phyloP scores from a whole-genome alignment of 2,113 vertebrate species.

The Hippocampus abdominalis region DNA sequence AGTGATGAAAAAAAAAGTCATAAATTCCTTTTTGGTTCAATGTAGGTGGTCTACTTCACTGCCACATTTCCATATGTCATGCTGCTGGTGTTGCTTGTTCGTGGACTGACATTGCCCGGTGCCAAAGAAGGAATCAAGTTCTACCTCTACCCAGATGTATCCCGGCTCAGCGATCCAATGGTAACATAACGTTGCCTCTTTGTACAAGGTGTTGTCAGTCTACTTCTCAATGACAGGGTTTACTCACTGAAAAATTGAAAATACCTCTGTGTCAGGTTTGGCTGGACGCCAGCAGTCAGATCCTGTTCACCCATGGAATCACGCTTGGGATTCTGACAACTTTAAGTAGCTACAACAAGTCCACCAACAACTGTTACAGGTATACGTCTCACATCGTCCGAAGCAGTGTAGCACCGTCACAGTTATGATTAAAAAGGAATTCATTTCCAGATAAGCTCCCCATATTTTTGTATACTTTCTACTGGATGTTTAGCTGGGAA shows the following conservation, averaged over 20 bases:
- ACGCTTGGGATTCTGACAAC: constrained; percentile 73
- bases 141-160: constrained; percentile 88
- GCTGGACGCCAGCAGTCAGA: constrained; percentile 77
- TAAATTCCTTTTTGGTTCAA: background rate
- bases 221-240: background rate
- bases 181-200: constrained; percentile 49
- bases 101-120: constrained; percentile 87
- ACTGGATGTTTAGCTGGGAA: too few species aligned
- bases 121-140: constrained; percentile 84
- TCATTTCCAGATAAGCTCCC: too few species aligned
- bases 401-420: too few species aligned
- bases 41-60: constrained; percentile 93
- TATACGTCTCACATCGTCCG: constrained; percentile 18
- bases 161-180: constrained; percentile 86
- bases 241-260: background rate
- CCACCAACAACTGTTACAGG: constrained; percentile 77
- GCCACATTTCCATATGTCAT: constrained; percentile 92
- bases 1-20: too few species aligned
- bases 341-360: constrained; percentile 77
- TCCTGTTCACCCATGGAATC: constrained; percentile 75
- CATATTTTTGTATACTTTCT: too few species aligned
- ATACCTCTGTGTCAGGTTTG: constrained; percentile 62
- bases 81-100: constrained; percentile 83
- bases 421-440: background rate
- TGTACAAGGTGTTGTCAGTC: background rate